phyloP scores from a whole-genome alignment of 2,888 invertebrate genomes.

The Beris chalybata region DNA sequence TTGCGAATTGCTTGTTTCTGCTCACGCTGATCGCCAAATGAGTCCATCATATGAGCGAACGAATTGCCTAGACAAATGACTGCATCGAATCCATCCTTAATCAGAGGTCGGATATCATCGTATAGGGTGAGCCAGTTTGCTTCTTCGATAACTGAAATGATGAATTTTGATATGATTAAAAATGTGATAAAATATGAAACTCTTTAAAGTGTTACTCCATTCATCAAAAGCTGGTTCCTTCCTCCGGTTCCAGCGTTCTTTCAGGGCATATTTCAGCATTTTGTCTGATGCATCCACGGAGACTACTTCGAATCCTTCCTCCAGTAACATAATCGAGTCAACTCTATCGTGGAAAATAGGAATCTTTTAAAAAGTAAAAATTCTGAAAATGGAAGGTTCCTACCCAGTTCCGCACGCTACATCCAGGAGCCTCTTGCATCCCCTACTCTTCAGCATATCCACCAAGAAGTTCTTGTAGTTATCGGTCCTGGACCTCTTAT shows the following conservation, averaged over 20 bases:
- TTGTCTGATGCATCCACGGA: slow-evolving; percentile 91
- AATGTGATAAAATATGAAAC: not conserved
- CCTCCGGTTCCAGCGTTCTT: slow-evolving; percentile 80
- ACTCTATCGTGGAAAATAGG: slow-evolving; percentile 59
- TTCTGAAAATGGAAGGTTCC: slow-evolving; percentile 19
- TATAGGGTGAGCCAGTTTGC: slow-evolving; percentile 85
- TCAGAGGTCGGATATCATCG: slow-evolving; percentile 67
- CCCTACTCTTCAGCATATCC: slow-evolving; percentile 67
- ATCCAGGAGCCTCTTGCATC: slow-evolving; percentile 75
- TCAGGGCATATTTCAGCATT: slow-evolving; percentile 87
- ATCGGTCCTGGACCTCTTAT: slow-evolving; percentile 79
- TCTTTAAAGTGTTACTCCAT: slow-evolving; percentile 67
- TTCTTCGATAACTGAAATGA: slow-evolving; percentile 77
- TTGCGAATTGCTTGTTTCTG: slow-evolving; percentile 78
- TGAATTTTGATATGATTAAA: not conserved
- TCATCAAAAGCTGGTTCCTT: slow-evolving; percentile 77
- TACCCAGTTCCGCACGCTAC: slow-evolving; percentile 91
- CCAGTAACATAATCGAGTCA: slow-evolving; percentile 84
- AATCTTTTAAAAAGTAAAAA: too few relatives aligned
- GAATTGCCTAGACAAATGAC: slow-evolving; percentile 90
- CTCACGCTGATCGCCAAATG: slow-evolving; percentile 74
- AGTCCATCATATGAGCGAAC: slow-evolving; percentile 85
- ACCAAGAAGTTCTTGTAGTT: slow-evolving; percentile 81
- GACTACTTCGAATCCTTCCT: slow-evolving; percentile 83
- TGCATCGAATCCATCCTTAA: slow-evolving; percentile 76